phyloP scores from a whole-genome alignment of 2,797 vertebrate species.

The Caiman crocodilus region DNA sequence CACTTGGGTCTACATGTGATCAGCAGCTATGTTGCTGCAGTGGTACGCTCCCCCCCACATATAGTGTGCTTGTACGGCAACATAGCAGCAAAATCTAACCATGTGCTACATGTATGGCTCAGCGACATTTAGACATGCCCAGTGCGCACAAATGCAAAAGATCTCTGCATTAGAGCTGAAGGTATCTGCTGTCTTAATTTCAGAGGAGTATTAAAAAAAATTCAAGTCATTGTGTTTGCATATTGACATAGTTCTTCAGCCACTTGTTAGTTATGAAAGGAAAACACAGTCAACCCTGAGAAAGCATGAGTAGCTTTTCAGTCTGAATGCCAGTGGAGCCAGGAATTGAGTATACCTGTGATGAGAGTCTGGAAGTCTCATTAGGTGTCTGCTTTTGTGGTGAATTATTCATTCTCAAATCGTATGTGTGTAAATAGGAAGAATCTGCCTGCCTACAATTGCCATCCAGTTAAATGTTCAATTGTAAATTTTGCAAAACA shows the following conservation, averaged over 20 bases:
- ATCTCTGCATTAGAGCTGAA: background rate
- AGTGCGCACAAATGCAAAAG: background rate
- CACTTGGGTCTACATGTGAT: too few species aligned
- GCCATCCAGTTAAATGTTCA: slow-evolving; percentile 38
- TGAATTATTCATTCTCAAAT: background rate
- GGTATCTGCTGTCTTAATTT: background rate
- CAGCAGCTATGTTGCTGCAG: too few species aligned
- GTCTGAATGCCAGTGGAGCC: background rate
- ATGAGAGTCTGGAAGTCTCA: background rate
- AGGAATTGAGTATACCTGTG: background rate
- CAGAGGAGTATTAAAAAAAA: background rate
- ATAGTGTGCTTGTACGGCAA: too few species aligned
- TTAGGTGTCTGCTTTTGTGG: background rate
- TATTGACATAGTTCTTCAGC: background rate
- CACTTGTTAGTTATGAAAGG: background rate
- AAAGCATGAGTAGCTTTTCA: background rate
- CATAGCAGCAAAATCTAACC: too few species aligned
- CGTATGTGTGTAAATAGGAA: background rate
- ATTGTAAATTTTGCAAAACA: slow-evolving; percentile 46
- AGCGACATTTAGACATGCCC: too few species aligned
- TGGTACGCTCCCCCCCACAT: too few species aligned
- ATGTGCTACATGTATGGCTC: too few species aligned
- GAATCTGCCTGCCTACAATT: slow-evolving; percentile 10
- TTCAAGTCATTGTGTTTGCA: background rate
- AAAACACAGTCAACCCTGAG: background rate